Percentiles rank a stretch among this genome's conserved stretches.
Conservation (phyloP, 2,888 invertebrate genomes). For the Drosophila prolongata region DNA sequence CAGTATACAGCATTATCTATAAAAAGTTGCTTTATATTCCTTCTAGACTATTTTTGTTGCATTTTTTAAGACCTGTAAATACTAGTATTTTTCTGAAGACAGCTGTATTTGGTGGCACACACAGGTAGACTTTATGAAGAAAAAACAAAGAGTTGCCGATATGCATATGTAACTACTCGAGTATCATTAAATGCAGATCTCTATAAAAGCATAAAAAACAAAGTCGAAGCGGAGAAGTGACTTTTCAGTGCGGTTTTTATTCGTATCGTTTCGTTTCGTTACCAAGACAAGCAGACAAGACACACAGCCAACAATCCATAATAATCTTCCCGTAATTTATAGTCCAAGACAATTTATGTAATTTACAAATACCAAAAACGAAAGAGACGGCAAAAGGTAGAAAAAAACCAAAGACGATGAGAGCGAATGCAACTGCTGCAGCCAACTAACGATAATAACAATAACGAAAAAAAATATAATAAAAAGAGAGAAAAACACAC, state of each 20-base stretch:
- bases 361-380: slow-evolving; percentile 76
- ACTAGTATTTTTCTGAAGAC: background rate
- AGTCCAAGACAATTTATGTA: slow-evolving; percentile 78
- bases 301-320: slow-evolving; percentile 69
- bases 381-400: slow-evolving; percentile 64
- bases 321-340: slow-evolving; percentile 78
- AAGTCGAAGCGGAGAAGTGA: slow-evolving; percentile 27
- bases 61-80: background rate
- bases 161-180: slow-evolving; percentile 50
- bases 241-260: slow-evolving; percentile 47
- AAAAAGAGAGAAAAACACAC: slow-evolving; percentile 39
- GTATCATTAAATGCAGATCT: slow-evolving; percentile 79
- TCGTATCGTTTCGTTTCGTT: slow-evolving; percentile 40
- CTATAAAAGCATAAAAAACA: slow-evolving; percentile 60
- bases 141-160: slow-evolving; percentile 27
- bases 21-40: too few species aligned
- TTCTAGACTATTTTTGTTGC: background rate
- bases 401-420: slow-evolving; percentile 20
- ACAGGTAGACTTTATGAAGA: slow-evolving; percentile 10
- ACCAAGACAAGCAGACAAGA: slow-evolving; percentile 30
- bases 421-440: slow-evolving; percentile 73
- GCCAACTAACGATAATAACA: slow-evolving; percentile 79
- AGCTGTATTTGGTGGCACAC: slow-evolving; percentile 28
- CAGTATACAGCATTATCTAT: too few species aligned
- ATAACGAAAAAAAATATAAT: slow-evolving; percentile 56